Evolutionary conservation across 1,140 invertebrate species (phyloP), one percentile per base, ranked within the genome.

Genomic region (Limonius californicus): DNA sequence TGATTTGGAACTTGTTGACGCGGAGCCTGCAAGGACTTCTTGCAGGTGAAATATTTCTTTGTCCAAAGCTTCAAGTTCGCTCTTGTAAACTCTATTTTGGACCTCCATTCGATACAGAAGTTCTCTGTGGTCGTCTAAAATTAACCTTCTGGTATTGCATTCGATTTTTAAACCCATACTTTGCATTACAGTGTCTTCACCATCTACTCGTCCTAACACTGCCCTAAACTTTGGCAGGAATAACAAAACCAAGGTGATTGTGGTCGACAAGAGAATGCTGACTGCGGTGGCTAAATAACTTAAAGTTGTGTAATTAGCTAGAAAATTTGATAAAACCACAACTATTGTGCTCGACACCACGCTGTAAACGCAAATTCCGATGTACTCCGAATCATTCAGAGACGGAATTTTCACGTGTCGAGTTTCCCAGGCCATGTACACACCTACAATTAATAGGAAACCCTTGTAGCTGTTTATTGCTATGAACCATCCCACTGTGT

Each of bases 401-500:
- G 94, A 95, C n/a, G 94, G 91, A 68, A 98, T 95, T 76, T 92
- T 97, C 0, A 99, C 95, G 70, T 96, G 90, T 54, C 95, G 86
- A 11, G 96, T 98, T 81, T 98, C 95, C 96, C 96, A 99, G 0
- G 96, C 96, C 86, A 98, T 91, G 78, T 97, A 98, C 43, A 95
- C 92, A 0, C 92, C 93, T 62, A 95, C 92, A 11, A 94, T 83
- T 0, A 96, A 80, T 8, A 95, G 78, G 0, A 95, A 79, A 0
- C 91, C 92, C 79, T 97, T 95, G 80, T 95, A 95, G 21, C 87
- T 88, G 75, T 95, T 95, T 9, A 96, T 82, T 0, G 87, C 89
- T 30, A 90, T 88, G 14, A 94, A 79, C 93, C 93, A 96, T 21
- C 89, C 89, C 50, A 87, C 87, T 4, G 89, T 92, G 72, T 94